These are phyloP conservation scores for Anastrepha obliqua DNA, from an alignment of 1,140 invertebrate genomes.

Conservation along the genomic window DNA sequence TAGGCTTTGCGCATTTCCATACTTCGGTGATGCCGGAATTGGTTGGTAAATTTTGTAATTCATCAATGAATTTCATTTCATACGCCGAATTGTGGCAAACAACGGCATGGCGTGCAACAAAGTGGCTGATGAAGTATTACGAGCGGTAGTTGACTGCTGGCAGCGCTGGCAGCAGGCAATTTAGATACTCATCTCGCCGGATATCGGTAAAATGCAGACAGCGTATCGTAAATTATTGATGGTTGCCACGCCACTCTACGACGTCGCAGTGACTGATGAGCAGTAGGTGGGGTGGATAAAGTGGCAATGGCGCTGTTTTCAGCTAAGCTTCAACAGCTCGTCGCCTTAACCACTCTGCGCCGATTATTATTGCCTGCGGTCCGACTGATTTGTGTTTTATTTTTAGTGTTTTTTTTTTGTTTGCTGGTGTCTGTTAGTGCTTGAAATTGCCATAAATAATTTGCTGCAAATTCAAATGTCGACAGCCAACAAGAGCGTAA, in stretches of 20 bases:
- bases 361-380: conserved; percentile 10
- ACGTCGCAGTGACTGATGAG: not conserved
- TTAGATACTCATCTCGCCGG: conserved; percentile 41
- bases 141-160: not conserved
- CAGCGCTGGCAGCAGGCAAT: conserved; percentile 23
- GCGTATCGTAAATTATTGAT: conserved; percentile 44
- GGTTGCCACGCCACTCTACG: not conserved
- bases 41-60: not conserved
- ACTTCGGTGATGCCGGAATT: not conserved
- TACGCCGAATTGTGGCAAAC: conserved; percentile 37
- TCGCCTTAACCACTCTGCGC: not conserved
- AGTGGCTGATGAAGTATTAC: not conserved
- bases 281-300: not conserved
- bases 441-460: conserved; percentile 40
- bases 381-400: not conserved
- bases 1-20: conserved; percentile 17
- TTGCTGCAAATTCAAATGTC: conserved; percentile 14
- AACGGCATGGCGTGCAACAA: conserved; percentile 26
- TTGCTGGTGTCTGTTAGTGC: not conserved
- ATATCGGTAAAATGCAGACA: conserved; percentile 35
- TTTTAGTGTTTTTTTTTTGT: not conserved
- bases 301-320: not conserved
- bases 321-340: not conserved
- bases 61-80: conserved; percentile 46
- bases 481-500: not conserved